A percentile compares a stretch with the other conserved stretches of the same genome.
These are phyloP conservation scores for Agrotis ipsilon DNA, from an alignment of 2,888 invertebrate genomes.

Conservation along the genomic window DNA sequence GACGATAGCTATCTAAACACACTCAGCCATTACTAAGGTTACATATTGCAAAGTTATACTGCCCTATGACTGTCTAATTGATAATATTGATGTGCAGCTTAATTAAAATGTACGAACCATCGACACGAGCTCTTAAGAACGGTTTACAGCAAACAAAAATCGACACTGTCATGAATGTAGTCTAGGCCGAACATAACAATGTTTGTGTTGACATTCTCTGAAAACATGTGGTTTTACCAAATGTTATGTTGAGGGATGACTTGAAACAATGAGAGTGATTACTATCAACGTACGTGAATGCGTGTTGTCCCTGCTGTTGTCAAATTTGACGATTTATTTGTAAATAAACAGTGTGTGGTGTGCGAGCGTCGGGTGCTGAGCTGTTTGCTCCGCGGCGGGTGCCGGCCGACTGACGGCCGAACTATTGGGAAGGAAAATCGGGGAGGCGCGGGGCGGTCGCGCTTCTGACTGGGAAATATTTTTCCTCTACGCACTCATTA, in stretches of 20 bases:
- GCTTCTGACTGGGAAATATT: conserved; percentile 71
- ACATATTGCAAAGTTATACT: conserved; percentile 30
- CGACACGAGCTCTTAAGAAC: conserved; percentile 10
- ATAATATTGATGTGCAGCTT: conserved; percentile 3
- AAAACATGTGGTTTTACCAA: conserved; percentile 51
- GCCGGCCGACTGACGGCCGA: conserved; percentile 80
- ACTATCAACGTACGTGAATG: conserved; percentile 79
- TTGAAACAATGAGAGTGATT: conserved; percentile 56
- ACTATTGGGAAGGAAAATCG: conserved; percentile 71
- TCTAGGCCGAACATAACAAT: conserved; percentile 73
- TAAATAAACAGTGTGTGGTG: conserved; percentile 83
- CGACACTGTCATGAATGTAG: conserved; percentile 66
- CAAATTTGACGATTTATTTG: conserved; percentile 78
- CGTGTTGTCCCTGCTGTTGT: conserved; percentile 79
- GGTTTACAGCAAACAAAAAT: conserved; percentile 62
- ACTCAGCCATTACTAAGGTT: conserved; percentile 12
- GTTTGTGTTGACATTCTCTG: conserved; percentile 65
- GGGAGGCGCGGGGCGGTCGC: conserved; percentile 67
- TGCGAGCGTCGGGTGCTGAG: conserved; percentile 71
- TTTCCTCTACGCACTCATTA: conserved; percentile 70
- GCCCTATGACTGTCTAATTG: conserved; percentile 10
- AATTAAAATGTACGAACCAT: conserved; percentile 24
- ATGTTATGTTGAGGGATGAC: conserved; percentile 58
- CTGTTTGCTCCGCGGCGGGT: conserved; percentile 81
- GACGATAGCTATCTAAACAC: conserved; percentile 17